Percentiles rank a stretch among this genome's conserved stretches.
Conservation (phyloP, 2,888 invertebrate genomes). For the Hesperia comma region DNA sequence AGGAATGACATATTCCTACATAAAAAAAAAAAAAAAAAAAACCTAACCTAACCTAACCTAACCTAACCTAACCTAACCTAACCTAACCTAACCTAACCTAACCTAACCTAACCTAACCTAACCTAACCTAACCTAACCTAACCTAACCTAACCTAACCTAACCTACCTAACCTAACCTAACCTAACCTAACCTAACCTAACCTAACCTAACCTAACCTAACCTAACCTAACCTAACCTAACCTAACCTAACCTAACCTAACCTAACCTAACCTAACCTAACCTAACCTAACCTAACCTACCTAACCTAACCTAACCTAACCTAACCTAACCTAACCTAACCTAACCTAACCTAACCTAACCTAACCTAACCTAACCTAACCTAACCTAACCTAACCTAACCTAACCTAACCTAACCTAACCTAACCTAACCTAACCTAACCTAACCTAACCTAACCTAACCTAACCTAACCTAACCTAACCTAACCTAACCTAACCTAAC, state of each 20-base stretch:
- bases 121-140: constrained; percentile 47
- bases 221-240: constrained; percentile 48
- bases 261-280: constrained; percentile 44
- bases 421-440: constrained; percentile 44
- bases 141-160: constrained; percentile 49
- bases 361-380: constrained; percentile 42
- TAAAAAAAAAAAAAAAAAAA: too few species aligned
- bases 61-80: constrained; percentile 46
- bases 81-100: constrained; percentile 44
- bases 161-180: constrained; percentile 49
- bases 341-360: constrained; percentile 45
- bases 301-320: constrained; percentile 45
- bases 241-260: constrained; percentile 46
- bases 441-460: constrained; percentile 43
- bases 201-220: constrained; percentile 48
- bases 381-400: constrained; percentile 44
- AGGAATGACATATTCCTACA: too few species aligned
- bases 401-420: constrained; percentile 46
- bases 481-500: constrained; percentile 42
- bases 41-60: too few species aligned
- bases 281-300: constrained; percentile 43
- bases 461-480: constrained; percentile 44
- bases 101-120: constrained; percentile 41
- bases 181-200: constrained; percentile 50
- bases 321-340: constrained; percentile 46